phyloP scores from a whole-genome alignment of 2,797 vertebrate genomes.

The Etheostoma perlongum region DNA sequence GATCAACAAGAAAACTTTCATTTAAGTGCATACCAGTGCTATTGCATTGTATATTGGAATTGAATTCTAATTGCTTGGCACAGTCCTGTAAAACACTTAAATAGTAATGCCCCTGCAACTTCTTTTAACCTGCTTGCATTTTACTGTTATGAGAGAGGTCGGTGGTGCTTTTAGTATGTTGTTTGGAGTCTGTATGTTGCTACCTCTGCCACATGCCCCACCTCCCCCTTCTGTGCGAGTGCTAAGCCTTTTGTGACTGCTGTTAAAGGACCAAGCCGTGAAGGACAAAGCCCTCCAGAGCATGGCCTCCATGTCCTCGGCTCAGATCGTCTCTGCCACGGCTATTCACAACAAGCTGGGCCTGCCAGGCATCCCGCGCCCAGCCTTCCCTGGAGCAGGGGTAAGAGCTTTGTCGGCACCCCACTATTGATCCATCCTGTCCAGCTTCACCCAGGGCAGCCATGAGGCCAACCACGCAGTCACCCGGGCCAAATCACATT shows the following conservation, averaged over 20 bases:
- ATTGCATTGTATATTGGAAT: conserved; percentile 64
- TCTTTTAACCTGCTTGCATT: conserved; percentile 77
- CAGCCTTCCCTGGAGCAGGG: conserved; percentile 97
- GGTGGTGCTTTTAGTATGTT: conserved; percentile 69
- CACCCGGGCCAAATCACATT: conserved; percentile 81
- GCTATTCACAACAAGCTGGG: conserved; percentile 99
- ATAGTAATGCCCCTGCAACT: conserved; percentile 50
- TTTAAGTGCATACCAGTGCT: conserved; percentile 71
- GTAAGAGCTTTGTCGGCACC: conserved; percentile 87
- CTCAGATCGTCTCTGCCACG: conserved; percentile 99
- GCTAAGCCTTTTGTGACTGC: conserved; percentile 91
- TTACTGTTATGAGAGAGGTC: conserved; percentile 76
- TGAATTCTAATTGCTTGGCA: conserved; percentile 56
- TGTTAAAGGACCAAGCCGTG: conserved; percentile 99
- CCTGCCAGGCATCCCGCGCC: conserved; percentile 97
- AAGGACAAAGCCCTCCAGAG: conserved; percentile 99
- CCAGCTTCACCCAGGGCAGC: conserved; percentile 66
- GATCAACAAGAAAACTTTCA: conserved; percentile 60
- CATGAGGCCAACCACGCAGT: conserved; percentile 56
- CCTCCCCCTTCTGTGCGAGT: conserved; percentile 73
- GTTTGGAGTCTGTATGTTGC: conserved; percentile 70
- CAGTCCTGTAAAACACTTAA: conserved; percentile 70
- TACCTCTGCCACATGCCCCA: conserved; percentile 71
- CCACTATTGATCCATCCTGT: conserved; percentile 66
- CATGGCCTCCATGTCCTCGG: conserved; percentile 99